These are phyloP conservation scores for Hyaena hyaena DNA, from an alignment of 2,113 vertebrate genomes.

Conservation along the genomic window DNA sequence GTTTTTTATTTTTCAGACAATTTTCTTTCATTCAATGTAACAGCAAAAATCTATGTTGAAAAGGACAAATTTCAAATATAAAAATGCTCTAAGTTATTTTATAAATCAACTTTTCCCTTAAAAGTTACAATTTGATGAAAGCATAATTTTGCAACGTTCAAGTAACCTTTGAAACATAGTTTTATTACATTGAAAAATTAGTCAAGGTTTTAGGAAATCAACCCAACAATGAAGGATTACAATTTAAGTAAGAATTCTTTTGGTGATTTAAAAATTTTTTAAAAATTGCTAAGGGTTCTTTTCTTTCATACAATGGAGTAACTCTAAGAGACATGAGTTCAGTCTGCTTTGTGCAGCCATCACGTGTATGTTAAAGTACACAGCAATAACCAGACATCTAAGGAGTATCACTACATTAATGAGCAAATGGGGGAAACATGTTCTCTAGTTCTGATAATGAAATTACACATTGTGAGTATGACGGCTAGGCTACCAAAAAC, in stretches of 20 bases:
- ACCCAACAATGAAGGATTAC: constrained; percentile 25
- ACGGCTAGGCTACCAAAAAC: background rate
- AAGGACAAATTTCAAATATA: constrained; percentile 58
- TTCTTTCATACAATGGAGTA: constrained; percentile 48
- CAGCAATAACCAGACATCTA: background rate
- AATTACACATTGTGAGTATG: background rate
- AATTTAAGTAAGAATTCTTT: constrained; percentile 9
- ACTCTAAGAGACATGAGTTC: constrained; percentile 32
- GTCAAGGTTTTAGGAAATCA: constrained; percentile 47
- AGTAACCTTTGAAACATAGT: constrained; percentile 54
- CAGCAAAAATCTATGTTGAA: constrained; percentile 41
- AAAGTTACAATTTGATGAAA: constrained; percentile 61
- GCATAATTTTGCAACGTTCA: constrained; percentile 70
- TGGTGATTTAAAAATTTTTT: background rate
- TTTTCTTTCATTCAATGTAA: constrained; percentile 54
- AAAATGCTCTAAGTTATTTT: constrained; percentile 63
- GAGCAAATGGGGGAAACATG: background rate
- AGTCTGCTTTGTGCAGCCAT: background rate
- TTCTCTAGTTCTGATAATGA: constrained; percentile 47
- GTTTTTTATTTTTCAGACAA: constrained; percentile 8
- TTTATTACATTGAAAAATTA: constrained; percentile 58
- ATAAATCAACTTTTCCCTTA: constrained; percentile 41
- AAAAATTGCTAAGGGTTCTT: background rate
- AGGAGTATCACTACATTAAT: background rate
- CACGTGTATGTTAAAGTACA: background rate